Conservation (phyloP, 2,797 vertebrate species). For the Eutrigla gurnardus region DNA sequence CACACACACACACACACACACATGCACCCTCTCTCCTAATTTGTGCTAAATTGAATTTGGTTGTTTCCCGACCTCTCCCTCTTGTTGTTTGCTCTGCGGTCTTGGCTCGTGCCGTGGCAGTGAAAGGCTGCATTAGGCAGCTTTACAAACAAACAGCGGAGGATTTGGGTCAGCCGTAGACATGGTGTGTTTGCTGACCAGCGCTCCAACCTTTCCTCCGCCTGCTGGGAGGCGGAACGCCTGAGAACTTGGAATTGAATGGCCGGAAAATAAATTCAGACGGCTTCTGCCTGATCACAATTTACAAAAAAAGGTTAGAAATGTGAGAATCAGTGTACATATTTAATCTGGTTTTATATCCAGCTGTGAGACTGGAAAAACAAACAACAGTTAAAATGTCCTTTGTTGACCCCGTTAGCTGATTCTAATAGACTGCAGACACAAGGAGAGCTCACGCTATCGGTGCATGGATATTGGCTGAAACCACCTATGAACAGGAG, state of each 20-base stretch:
- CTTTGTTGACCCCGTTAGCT: background rate
- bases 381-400: background rate
- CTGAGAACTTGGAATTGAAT: background rate
- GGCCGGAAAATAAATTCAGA: background rate
- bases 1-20: conserved; percentile 8
- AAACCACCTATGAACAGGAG: background rate
- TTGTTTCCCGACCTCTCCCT: conserved; percentile 51
- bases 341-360: background rate
- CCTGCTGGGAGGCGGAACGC: conserved; percentile 24
- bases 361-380: background rate
- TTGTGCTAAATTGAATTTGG: conserved; percentile 72
- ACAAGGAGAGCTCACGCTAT: background rate
- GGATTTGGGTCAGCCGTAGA: conserved; percentile 60
- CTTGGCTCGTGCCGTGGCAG: conserved; percentile 41
- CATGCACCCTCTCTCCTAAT: conserved; percentile 41
- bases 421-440: background rate
- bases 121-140: conserved; percentile 56
- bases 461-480: background rate
- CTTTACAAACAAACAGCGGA: conserved; percentile 65
- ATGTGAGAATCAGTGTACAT: background rate
- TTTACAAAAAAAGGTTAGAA: background rate
- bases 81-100: conserved; percentile 47
- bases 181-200: conserved; percentile 56
- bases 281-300: background rate
- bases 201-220: conserved; percentile 32